Base-by-base conservation (phyloP, 2,888 invertebrate genomes). In the Syrista parreyssii region DNA sequence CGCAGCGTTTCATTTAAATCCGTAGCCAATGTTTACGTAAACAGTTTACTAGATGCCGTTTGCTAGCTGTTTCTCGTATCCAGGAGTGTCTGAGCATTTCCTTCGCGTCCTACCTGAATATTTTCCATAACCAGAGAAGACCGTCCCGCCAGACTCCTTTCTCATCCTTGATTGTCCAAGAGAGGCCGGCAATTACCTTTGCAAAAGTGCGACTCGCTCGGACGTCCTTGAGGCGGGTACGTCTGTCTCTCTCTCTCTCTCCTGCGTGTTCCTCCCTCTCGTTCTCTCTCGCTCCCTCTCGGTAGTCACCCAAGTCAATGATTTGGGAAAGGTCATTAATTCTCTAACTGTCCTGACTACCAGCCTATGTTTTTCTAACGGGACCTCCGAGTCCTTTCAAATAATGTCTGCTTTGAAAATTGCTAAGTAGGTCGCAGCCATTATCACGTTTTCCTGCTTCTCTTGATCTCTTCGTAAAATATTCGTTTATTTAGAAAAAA, bases 281-380 rank as follows among this genome's bases (percentile, higher is more conserved):
- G 4, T 36, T 34, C 31, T 35, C 78, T 23, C 76, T 76, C 32
- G 55, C 1, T 71, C 15, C 1, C 71, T 71, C 71, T 31, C 31
- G 71, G 71, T 55, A 55, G 55, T 55, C 55, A 55, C 55, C 9
- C 3, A 15, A 31, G 71, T 31, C 71, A 71, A 71, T 71, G 71
- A 71, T 71, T 71, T 33, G 32, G 71, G 71, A 71, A 71, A 71
- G 71, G 71, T 71, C 71, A 33, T 71, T 71, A 33, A 71, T 71
- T 71, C 71, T 32, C 12, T 33, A 12, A 33, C 71, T 33, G 32
- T 31, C 71, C 32, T 30, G 71, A 9, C 71, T 15, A 30, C 30
- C 32, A 23, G 33, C 71, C 12, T 23, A 33, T 12, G 71, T 12
- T 71, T 12, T 32, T 71, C 33, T 55, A 55, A 55, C 55, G 55